phyloP scores from a whole-genome alignment of 2,888 invertebrate genomes.

The Eledone cirrhosa region DNA sequence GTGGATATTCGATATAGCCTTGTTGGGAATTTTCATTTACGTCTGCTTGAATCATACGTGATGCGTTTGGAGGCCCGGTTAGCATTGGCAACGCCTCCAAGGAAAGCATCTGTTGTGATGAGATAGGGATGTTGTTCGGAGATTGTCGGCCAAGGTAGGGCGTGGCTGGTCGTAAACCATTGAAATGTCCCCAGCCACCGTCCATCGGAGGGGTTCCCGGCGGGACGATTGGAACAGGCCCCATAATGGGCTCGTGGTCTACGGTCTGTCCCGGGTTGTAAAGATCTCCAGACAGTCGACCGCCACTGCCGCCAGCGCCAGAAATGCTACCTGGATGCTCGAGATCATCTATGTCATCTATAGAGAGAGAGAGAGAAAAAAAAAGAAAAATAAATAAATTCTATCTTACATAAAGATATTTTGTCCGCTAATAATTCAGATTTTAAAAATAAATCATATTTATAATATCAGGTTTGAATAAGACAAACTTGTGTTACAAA shows the following conservation, averaged over 20 bases:
- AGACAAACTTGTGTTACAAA: too few species aligned
- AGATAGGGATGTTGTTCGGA: constrained; percentile 48
- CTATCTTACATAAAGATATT: too few species aligned
- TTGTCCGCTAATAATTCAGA: too few species aligned
- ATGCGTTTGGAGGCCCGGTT: constrained; percentile 40
- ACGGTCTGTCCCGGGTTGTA: constrained; percentile 52
- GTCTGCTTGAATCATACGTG: constrained; percentile 53
- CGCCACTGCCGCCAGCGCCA: constrained; percentile 38
- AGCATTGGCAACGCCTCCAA: constrained; percentile 53
- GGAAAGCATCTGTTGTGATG: constrained; percentile 53
- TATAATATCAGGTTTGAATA: too few species aligned
- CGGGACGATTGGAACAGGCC: constrained; percentile 58
- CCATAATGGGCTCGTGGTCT: constrained; percentile 60
- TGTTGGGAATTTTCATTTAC: constrained; percentile 48
- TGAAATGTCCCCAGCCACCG: constrained; percentile 49
- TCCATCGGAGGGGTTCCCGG: constrained; percentile 59
- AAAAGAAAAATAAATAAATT: neutral
- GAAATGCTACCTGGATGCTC: constrained; percentile 41
- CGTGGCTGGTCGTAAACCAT: constrained; percentile 35
- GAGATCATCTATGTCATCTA: constrained; percentile 54
- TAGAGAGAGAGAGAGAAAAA: neutral
- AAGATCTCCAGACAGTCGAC: constrained; percentile 54
- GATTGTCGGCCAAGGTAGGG: constrained; percentile 57
- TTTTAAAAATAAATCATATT: too few species aligned
- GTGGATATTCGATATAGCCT: constrained; percentile 57